Evolutionary conservation across 2,888 invertebrate species (phyloP).

Genomic region (Hirtodrosophila cameraria): DNA sequence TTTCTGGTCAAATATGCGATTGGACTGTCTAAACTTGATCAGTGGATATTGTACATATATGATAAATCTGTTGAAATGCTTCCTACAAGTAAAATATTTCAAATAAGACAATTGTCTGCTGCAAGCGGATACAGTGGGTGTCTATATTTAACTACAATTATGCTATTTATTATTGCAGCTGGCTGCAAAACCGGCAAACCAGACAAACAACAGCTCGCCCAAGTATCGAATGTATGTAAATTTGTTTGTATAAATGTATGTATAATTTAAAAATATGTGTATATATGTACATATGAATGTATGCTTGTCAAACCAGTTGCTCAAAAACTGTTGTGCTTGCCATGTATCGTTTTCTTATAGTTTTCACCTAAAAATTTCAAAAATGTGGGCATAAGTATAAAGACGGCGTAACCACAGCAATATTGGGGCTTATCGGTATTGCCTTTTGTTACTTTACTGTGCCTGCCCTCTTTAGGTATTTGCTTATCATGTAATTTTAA

Average conservation of each 20-base stretch:
- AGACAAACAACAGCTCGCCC: slow-evolving; percentile 63
- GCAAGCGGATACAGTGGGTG: slow-evolving; percentile 64
- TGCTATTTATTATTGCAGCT: slow-evolving; percentile 72
- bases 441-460: slow-evolving; percentile 21
- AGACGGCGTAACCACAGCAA: slow-evolving; percentile 2
- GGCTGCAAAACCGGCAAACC: slow-evolving; percentile 57
- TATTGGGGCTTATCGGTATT: slow-evolving; percentile 34
- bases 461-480: slow-evolving; percentile 10
- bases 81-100: slow-evolving; percentile 12
- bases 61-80: slow-evolving; percentile 12
- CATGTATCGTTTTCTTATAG: slow-evolving; percentile 37
- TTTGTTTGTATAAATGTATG: slow-evolving; percentile 2
- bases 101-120: slow-evolving; percentile 13
- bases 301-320: slow-evolving; percentile 48
- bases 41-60: background rate
- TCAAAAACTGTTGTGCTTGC: slow-evolving; percentile 32
- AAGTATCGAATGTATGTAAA: slow-evolving; percentile 16
- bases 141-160: slow-evolving; percentile 73
- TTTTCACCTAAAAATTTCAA: slow-evolving; percentile 47
- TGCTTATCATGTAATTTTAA: slow-evolving; percentile 52
- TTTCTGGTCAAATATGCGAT: slow-evolving; percentile 11
- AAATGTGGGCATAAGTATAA: slow-evolving; percentile 32
- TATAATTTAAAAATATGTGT: slow-evolving; percentile 2
- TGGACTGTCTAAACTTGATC: background rate
- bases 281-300: background rate